Base-by-base conservation (phyloP, 2,888 invertebrate genomes). In the Drosophila nigricruria region DNA sequence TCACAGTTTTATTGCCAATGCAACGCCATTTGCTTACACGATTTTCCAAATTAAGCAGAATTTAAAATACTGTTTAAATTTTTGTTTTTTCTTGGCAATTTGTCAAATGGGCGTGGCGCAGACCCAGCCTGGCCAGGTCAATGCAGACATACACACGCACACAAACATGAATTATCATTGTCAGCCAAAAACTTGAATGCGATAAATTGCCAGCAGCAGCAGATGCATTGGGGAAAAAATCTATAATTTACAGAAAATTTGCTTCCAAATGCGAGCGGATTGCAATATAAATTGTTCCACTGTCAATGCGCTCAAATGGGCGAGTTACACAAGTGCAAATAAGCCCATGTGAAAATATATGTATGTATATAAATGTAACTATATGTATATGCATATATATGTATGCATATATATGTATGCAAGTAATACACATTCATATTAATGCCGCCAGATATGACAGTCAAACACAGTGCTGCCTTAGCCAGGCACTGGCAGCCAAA, bases 201-300 rank as follows among this genome's bases (percentile, higher is more conserved):
- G 77, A 82, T 88, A 88, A 85, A 85, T 85, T 85, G 79, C 66
- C 73, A 71, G 57, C 66, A 71, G 57, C 66, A 70, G 74, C 79
- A 81, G 59, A 73, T 62, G 75, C 79, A 72, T 65, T 36, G 40
- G 42, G 32, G 59, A 72, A 81, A 85, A 85, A 87, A 81, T 87
- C 84, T 84, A 87, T 88, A 88, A 88, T 86, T 82, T 85, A 80
- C 84, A 90, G 87, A 82, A 79, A 88, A 82, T 84, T 86, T 81
- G 79, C 77, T 88, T 85, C 86, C 88, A 85, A 75, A 66, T 67
- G 58, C 74, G 63, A 81, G 74, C 58, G 59, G 56, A 43, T 72
- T 66, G 45, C 74, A 61, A 78, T 79, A 72, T 73, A 81, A 66
- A 81, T 71, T 65, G 64, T 61, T 42, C 62, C 60, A 65, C 69